Base-by-base conservation (phyloP, 2,888 invertebrate species). In the Aricia artaxerxes region DNA sequence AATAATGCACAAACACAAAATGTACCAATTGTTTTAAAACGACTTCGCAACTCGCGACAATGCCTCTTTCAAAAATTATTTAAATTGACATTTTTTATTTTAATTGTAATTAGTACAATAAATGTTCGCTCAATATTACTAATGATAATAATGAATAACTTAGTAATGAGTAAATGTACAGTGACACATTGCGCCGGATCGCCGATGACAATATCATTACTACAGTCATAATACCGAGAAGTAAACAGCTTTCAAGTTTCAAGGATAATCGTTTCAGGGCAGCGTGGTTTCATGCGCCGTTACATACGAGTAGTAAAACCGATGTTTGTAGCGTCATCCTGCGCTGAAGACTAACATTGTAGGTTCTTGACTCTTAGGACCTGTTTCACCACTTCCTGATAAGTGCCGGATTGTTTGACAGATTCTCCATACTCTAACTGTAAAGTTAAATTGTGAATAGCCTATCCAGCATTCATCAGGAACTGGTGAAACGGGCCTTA, bases 201-300 rank as follows among this genome's bases (percentile, higher is more conserved):
- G 69, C 31, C 69, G 69, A 69, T 69, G 69, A 35, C 35, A 69
- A 69, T 69, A 69, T 69, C 69, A 31, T 35, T 72, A 16, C 72
- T 38, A 38, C 24, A 72, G 38, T 38, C 72, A 72, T 72, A 16
- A 38, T 72, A 38, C 72, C 72, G 38, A 72, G 72, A 72, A 72
- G 72, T 35, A 35, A 72, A 61, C 72, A 38, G 72, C 72, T 72
- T 72, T 72, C 35, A 72, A 64, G 61, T 64, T 64, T 64, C 61
- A 64, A 64, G 61, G 61, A 31, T 64, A n/a, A 31, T 24, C 31
- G 61, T 61, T 61, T 61, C 61, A 61, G 61, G 61, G 61, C 61
- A 61, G 61, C 24, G 61, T 31, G 61, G 24, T 61, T 64, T 31
- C 31, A 64, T 64, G 24, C 61, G 7, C n/a, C 61, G 4, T 64